Evolutionary conservation across 2,113 vertebrate species (phyloP), one percentile per base, ranked within the genome.

Genomic region (Ploceus nigricollis): DNA sequence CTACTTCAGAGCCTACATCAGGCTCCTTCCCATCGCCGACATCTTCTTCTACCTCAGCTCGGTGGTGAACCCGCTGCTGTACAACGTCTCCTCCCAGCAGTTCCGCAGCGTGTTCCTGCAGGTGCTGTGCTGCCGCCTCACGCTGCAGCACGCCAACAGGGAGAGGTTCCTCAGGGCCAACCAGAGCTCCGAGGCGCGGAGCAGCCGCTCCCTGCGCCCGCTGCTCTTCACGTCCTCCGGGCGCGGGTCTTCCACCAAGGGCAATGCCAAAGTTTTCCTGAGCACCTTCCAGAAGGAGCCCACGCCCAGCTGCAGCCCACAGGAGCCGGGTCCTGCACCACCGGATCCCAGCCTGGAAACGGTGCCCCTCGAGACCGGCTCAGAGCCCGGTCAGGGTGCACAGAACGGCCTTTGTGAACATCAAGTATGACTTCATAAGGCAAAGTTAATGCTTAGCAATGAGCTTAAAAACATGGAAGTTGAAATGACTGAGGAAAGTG

Each of bases 21-120:
- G 11, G 40, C 98, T 99, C 13, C 98, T 99, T 8, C 99, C 98
- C 3, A 97, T 99, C 39, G 97, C 98, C 0, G 97, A 99, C 94
- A 98, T 97, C 73, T 99, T 99, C 98, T 99, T 99, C 98, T 99
- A 99, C 97, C 97, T 99, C 35, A 99, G 99, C 97, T 99, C 99
- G 0, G 99, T 99, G 68, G 82, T 99, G 92, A 99, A 99, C 97
- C 99, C 99, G 2, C 98, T 99, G 42, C 98, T 99, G 37, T 99
- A 99, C 97, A 99, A 98, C 89, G 95, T 99, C 61, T 99, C 99
- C 11, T 99, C 99, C 1, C 97, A 56, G 65, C 99, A 99, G 96
- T 99, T 99, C 98, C 98, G 99, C 73, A 87, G 96, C 1, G 99
- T 99, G 12, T 99, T 99, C 37, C 45, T 97, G 57, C 99, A 99